Evolutionary conservation across 2,113 vertebrate genomes (phyloP), one percentile per base, ranked within the genome.

Genomic region (Xiphophorus maculatus): DNA sequence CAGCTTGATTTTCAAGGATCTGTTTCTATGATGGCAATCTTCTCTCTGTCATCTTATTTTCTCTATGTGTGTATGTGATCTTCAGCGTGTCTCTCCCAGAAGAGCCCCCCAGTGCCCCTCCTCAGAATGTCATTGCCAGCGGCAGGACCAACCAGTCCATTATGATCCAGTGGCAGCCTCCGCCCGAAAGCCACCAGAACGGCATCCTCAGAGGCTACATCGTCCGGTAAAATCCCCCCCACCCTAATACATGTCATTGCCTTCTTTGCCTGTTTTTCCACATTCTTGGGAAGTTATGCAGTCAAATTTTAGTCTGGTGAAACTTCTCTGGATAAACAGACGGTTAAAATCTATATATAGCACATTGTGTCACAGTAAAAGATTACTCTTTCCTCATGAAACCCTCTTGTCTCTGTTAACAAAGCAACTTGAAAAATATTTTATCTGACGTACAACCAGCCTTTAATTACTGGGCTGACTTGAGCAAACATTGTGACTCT

Each of bases 111-210:
- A 98, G 96, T 0, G 97, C 97, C 0, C 93, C 97, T 0, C 96
- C 98, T 0, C 97, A 99, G 91, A 98, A 98, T 0, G 97, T 99
- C 81, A 98, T 99, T 0, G 97, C 98, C 69, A 98, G 96, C 0
- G 97, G 98, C 65, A 95, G 97, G 44, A 99, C 98, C 86, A 99
- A 99, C 95, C 97, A 98, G 80, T 99, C 97, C 90, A 99, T 99
- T 93, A 97, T 98, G 97, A 97, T 98, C 91, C 98, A 99, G 90
- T 99, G 98, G 97, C 98, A 99, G 90, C 96, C 97, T 0, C 98
- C 98, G 0, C 97, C 96, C 0, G 97, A 99, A 88, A 98, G 94
- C 92, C 98, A 99, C 90, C 97, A 99, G 89, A 99, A 99, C 0
- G 98, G 98, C 14, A 88, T 97, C 81, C 94, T 99, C 69, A 95